Evolutionary conservation across 1,140 invertebrate species (phyloP), one percentile per base, ranked within the genome.

Genomic region (Drosophila tropicalis): DNA sequence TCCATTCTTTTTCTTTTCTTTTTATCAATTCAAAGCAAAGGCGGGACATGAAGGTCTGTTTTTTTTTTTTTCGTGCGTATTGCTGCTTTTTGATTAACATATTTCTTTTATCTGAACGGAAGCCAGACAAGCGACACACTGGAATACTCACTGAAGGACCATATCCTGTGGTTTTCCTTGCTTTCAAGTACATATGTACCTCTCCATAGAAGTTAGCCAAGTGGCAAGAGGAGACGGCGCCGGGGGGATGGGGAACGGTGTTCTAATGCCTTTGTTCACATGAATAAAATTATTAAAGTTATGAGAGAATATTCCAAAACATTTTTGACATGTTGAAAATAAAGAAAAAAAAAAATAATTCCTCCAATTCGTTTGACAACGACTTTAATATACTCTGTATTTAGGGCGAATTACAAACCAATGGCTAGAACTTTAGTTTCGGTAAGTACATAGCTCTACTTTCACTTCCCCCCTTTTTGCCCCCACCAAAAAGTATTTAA

Each of bases 51-150:
- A 58, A 58, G 44, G 56, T 58, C 56, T 36, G 56, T 58, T 36
- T 39, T 39, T 39, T 22, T 22, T 22, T 22, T 25, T 25, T 25
- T n/a, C n/a, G n/a, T 15, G 56, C 32, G 56, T 19, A 58, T 58
- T 58, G 32, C 56, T 51, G 44, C 19, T 36, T 58, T 58, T 58
- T 58, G 56, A 58, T 58, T 58, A 58, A 58, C 56, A 58, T 58
- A 58, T 58, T 58, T 58, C 56, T 58, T 58, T 58, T 58, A 58
- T 58, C 56, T 32, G 25, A 29, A 32, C 55, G 25, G 55, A 32
- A 51, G 19, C 55, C 55, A 34, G 55, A 51, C 17, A 19, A 51
- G 44, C 17, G 17, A 51, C 44, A 9, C 15, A 17, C 15, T 47
- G 44, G 15, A 6, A 17, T 9, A 47, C 17, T 51, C 17, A 51